Evolutionary conservation across 2,888 invertebrate species (phyloP).

Genomic region (Chouioia cunea): DNA sequence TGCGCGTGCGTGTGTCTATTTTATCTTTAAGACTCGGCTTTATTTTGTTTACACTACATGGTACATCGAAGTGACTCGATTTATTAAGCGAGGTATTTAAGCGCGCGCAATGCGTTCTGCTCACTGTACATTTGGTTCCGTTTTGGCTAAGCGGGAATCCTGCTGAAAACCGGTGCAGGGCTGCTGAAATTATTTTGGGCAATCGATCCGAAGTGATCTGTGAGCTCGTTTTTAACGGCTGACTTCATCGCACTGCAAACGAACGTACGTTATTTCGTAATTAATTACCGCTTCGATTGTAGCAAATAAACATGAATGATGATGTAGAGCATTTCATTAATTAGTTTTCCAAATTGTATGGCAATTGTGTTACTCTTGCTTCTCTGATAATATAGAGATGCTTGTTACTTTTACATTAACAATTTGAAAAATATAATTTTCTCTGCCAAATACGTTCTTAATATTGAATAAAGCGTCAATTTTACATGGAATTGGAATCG

Average conservation of each 20-base stretch:
- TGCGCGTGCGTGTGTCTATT: slow-evolving; percentile 14
- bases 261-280: background rate
- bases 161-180: background rate
- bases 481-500: too few relatives aligned
- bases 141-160: too few relatives aligned
- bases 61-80: slow-evolving; percentile 33
- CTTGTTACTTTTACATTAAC: too few relatives aligned
- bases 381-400: too few relatives aligned
- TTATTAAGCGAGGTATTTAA: slow-evolving; percentile 44
- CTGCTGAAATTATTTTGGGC: slow-evolving; percentile 18
- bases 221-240: background rate
- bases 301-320: background rate
- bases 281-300: background rate
- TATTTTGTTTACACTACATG: slow-evolving; percentile 36
- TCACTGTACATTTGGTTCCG: background rate
- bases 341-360: too few relatives aligned
- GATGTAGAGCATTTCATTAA: background rate
- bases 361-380: too few relatives aligned
- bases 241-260: background rate
- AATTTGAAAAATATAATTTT: too few relatives aligned
- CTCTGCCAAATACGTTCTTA: too few relatives aligned
- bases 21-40: slow-evolving; percentile 14
- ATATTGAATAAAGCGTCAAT: too few relatives aligned
- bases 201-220: slow-evolving; percentile 13
- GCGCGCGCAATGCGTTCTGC: slow-evolving; percentile 8